These are phyloP conservation scores for Karalla daura DNA, from an alignment of 2,797 vertebrate genomes.

Conservation along the genomic window DNA sequence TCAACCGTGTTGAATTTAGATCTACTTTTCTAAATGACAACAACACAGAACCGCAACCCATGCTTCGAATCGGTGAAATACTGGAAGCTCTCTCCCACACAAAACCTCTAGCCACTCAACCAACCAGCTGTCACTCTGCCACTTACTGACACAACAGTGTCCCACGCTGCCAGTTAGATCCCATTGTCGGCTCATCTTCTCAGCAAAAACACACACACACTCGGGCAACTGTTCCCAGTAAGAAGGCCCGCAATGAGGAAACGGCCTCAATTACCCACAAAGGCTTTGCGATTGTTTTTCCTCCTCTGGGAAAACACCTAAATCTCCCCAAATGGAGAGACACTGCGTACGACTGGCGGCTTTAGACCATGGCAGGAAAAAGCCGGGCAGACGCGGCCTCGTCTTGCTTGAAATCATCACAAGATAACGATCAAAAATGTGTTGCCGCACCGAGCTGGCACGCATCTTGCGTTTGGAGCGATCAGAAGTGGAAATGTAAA, in stretches of 20 bases:
- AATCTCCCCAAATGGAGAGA: neutral
- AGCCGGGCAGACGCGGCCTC: too few relatives aligned
- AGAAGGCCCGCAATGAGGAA: slow-evolving; percentile 17
- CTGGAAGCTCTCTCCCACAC: too few relatives aligned
- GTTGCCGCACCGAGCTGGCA: neutral
- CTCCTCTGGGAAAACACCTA: neutral
- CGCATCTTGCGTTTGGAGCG: neutral
- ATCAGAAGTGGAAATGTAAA: neutral
- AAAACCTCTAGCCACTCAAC: too few relatives aligned
- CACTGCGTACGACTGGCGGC: neutral
- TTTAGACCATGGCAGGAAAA: slow-evolving; percentile 6
- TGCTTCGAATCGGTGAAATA: too few relatives aligned
- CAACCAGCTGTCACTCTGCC: too few relatives aligned
- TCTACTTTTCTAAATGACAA: too few relatives aligned
- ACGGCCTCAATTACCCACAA: neutral
- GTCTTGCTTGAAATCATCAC: slow-evolving; percentile 2
- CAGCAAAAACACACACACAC: neutral
- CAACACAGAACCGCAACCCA: too few relatives aligned
- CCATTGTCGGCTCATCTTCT: neutral
- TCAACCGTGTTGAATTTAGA: too few relatives aligned
- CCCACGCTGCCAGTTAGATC: neutral
- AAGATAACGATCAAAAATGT: neutral
- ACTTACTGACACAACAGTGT: too few relatives aligned
- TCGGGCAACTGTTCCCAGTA: neutral
- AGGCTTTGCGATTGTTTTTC: slow-evolving; percentile 4